Evolutionary conservation across 2,888 invertebrate genomes (phyloP), one percentile per base, ranked within the genome.

Genomic region (Mimas tiliae): DNA sequence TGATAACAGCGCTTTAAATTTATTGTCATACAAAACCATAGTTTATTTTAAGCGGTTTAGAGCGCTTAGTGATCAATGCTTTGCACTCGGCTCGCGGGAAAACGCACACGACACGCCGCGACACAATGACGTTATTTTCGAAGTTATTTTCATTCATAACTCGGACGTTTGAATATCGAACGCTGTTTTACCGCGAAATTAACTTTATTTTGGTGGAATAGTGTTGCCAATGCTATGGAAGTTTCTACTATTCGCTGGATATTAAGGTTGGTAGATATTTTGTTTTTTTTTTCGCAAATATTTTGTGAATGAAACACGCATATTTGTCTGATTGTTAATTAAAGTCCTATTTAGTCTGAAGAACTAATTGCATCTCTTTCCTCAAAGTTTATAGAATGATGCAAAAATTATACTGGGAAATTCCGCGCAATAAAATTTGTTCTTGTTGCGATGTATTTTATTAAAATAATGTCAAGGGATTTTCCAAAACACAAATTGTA

Each of bases 31-130:
- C 11, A 51, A 47, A 45, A n/a, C 50, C 16, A 33, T 14, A 0
- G 51, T 64, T 62, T 51, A 12, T 6, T 19, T 42, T 12, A 34
- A 58, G 58, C 58, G 19, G 75, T 70, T 71, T 63, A 12, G 66
- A 34, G 19, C 51, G 68, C 68, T 71, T 12, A 0, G n/a, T 16
- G n/a, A 16, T 8, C 8, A 34, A 34, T 33, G 27, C 11, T 19
- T 58, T 65, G 65, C 65, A 65, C 65, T 50, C 65, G 65, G 47
- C 51, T 65, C 65, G 50, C 58, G 38, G 55, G 45, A 58, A 45
- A 65, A 55, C 14, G 50, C n/a, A 47, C 34, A 53, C 33, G 55
- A 45, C n/a, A 27, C 52, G 27, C 52, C 12, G n/a, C 53, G 27
- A 65, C 33, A 1, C 7, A 3, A 50, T 55, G 42, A 42, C 47